A percentile compares a stretch with the other conserved stretches of the same genome.
These are phyloP conservation scores for Xestia xanthographa DNA, from an alignment of 2,888 invertebrate species.

Conservation along the genomic window DNA sequence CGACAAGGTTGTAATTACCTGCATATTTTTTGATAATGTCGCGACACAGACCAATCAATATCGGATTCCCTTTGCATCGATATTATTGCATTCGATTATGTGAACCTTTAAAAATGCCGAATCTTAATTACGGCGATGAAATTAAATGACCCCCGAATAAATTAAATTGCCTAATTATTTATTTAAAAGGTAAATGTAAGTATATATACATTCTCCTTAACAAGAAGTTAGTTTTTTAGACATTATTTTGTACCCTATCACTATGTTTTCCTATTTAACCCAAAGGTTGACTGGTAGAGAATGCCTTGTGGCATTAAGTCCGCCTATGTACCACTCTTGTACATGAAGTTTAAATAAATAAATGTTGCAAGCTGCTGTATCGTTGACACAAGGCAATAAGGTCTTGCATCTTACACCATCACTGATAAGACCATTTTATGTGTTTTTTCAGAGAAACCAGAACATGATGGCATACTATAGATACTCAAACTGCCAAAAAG, in stretches of 20 bases:
- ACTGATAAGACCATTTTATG: conserved; percentile 2
- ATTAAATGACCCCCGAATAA: conserved; percentile 44
- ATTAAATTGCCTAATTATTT: conserved; percentile 37
- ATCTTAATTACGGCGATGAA: conserved; percentile 50
- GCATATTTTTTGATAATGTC: conserved; percentile 33
- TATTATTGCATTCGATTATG: conserved; percentile 56
- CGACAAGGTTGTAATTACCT: conserved; percentile 50
- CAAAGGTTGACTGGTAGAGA: too few species aligned
- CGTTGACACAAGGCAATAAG: conserved; percentile 18
- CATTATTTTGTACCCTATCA: too few species aligned
- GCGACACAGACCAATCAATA: conserved; percentile 63
- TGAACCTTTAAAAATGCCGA: conserved; percentile 45
- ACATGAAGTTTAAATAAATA: too few species aligned
- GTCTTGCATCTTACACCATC: conserved; percentile 11
- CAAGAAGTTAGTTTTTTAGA: too few species aligned
- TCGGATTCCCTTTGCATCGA: conserved; percentile 46
- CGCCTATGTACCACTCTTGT: too few species aligned
- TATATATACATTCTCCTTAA: too few species aligned
- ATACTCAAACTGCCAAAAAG: neutral
- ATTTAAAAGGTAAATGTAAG: neutral
- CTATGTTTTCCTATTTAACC: too few species aligned
- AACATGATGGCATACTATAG: too few species aligned
- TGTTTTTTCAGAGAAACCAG: neutral
- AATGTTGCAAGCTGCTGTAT: conserved; percentile 9
- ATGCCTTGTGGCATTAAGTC: too few species aligned